phyloP scores from a whole-genome alignment of 2,797 vertebrate genomes.

The Takifugu rubripes region DNA sequence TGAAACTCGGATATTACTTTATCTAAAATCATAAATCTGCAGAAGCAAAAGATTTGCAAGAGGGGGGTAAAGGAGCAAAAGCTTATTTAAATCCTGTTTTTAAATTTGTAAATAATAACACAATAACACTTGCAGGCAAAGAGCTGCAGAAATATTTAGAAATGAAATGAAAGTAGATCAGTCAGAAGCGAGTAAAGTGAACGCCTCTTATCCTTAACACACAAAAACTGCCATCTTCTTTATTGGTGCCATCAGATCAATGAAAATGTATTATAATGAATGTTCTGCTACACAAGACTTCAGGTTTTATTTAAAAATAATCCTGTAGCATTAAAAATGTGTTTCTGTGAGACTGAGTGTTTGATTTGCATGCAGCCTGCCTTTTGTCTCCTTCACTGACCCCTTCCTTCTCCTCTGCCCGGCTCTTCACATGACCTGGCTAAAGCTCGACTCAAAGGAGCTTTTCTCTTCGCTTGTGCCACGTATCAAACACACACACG shows the following conservation, averaged over 20 bases:
- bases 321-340: neutral
- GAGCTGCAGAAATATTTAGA: neutral
- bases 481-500: neutral
- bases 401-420: conserved; percentile 7
- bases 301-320: too few species aligned
- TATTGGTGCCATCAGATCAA: neutral
- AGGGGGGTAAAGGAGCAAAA: too few species aligned
- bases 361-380: conserved; percentile 34
- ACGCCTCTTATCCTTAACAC: conserved; percentile 39
- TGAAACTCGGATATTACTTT: too few species aligned
- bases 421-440: conserved; percentile 56
- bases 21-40: too few species aligned
- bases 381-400: conserved; percentile 36
- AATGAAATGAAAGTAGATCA: too few species aligned
- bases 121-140: too few species aligned
- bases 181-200: conserved; percentile 21
- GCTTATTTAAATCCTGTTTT: too few species aligned
- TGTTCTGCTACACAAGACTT: neutral
- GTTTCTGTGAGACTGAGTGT: neutral
- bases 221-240: too few species aligned
- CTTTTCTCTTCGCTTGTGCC: conserved; percentile 54
- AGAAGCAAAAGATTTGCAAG: too few species aligned
- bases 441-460: conserved; percentile 59
- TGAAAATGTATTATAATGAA: neutral
- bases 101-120: too few species aligned